phyloP scores from a whole-genome alignment of 2,113 vertebrate species.

The Leucosticte australis region DNA sequence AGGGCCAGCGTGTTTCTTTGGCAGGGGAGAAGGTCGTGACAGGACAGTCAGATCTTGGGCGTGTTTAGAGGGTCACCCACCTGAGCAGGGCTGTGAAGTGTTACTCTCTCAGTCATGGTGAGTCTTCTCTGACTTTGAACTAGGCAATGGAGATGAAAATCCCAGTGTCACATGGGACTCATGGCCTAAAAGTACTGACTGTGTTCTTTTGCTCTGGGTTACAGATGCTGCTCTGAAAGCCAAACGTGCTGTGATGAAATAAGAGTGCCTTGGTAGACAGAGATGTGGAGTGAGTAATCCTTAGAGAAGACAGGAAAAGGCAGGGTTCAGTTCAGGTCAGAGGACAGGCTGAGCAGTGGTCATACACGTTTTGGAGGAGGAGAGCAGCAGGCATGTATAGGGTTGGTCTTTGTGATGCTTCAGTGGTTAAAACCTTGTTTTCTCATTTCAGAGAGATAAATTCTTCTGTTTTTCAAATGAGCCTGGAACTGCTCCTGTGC shows the following conservation, averaged over 20 bases:
- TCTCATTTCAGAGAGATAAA: neutral
- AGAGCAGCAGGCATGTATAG: neutral
- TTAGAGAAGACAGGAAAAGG: neutral
- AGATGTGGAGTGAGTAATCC: neutral
- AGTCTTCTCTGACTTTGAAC: neutral
- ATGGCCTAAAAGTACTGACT: neutral
- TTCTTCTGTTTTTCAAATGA: neutral
- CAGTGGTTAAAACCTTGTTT: neutral
- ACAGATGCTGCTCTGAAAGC: neutral
- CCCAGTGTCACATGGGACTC: fast-evolving
- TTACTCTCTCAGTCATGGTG: fast-evolving
- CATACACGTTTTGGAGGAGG: neutral
- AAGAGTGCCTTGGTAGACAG: neutral
- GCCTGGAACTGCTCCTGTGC: neutral
- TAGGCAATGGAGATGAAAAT: neutral
- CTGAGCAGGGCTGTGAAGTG: neutral
- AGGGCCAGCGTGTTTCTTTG: too few species aligned
- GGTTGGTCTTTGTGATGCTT: neutral
- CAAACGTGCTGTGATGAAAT: conserved; percentile 13
- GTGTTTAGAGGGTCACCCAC: neutral
- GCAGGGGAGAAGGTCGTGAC: too few species aligned
- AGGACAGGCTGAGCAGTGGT: neutral
- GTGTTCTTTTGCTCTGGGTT: neutral
- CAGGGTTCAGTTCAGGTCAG: neutral
- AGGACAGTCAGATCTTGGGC: fast-evolving